Conservation (phyloP, 37 sponge, comb jelly and placozoan species). For the Geodia barretti region DNA sequence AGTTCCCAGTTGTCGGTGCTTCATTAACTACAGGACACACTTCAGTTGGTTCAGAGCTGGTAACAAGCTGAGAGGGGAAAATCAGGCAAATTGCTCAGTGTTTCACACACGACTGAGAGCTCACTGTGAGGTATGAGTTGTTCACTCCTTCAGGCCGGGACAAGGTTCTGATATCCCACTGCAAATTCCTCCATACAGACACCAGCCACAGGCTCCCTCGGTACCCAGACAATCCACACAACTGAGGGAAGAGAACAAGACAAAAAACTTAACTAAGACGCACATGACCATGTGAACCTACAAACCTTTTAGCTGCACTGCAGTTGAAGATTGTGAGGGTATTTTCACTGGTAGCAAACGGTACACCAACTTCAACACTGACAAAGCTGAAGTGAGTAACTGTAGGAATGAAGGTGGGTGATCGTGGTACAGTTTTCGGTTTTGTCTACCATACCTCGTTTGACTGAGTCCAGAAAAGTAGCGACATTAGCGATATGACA, state of each 20-base stretch:
- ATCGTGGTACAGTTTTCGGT: neutral
- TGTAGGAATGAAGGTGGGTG: neutral
- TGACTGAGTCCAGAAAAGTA: constrained; percentile 8
- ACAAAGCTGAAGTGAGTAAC: constrained; percentile 43
- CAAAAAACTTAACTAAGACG: neutral
- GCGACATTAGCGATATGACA: constrained; percentile 27
- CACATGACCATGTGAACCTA: neutral
- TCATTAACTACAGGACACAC: constrained; percentile 42
- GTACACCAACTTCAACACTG: constrained; percentile 13
- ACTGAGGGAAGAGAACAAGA: neutral
- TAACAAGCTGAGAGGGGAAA: neutral
- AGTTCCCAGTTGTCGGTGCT: constrained; percentile 3
- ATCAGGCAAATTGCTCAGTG: too few species aligned
- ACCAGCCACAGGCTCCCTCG: constrained; percentile 47
- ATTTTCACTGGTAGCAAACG: constrained; percentile 22
- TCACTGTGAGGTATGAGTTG: neutral
- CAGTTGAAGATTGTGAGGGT: constrained; percentile 28
- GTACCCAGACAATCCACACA: constrained; percentile 42
- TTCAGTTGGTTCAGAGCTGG: constrained; percentile 5
- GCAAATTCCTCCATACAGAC: constrained; percentile 31
- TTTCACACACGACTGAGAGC: too few species aligned
- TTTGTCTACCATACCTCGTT: neutral
- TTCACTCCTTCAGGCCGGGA: neutral
- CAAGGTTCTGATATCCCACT: constrained; percentile 36
- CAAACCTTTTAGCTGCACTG: constrained; percentile 17